Evolutionary conservation across 2,888 invertebrate genomes (phyloP), one percentile per base, ranked within the genome.

Genomic region (Zonitis immaculata): DNA sequence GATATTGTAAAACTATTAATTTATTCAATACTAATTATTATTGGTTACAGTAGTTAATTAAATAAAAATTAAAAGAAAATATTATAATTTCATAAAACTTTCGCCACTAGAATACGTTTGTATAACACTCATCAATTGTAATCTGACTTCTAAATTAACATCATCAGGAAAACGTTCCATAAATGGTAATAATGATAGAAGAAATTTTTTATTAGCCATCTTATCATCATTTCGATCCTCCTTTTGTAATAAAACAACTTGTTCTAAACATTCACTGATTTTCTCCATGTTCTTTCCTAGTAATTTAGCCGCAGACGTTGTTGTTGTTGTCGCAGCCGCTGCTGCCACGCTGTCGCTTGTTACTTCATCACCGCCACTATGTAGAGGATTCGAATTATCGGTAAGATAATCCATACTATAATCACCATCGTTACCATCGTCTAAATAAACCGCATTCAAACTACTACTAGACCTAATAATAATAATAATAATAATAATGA

Each of bases 121-220:
- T 26, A 70, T 30, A 0, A 70, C 65, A 35, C 65, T 67, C 67
- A 69, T 62, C 52, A 69, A 49, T 50, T 69, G 66, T 50, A 70
- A 55, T 39, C 69, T 53, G 8, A 71, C 68, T 51, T 71, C 68
- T 47, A 71, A 58, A 57, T 70, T 71, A 2, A 68, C 66, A 54
- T 70, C 69, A 45, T 71, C 69, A 1, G 68, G 65, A 50, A 71
- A 51, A 43, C 65, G 66, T 44, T 62, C 64, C 66, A 71, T 62
- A 48, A 70, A 71, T 3, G 71, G 71, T 43, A 68, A 54, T 47
- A 71, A 51, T 1, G 69, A 69, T 46, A 70, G 26, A 11, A 71
- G 55, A 56, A 70, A 70, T 48, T 62, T 68, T 45, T 63, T 68
- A 43, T 71, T 71, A 6, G 67, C 69, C 68, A 69, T 67, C 5